Percentiles rank a stretch among this genome's conserved stretches.
Evolutionary conservation across 2,797 vertebrate genomes (phyloP).

Genomic region (Melanotaenia boesemani): DNA sequence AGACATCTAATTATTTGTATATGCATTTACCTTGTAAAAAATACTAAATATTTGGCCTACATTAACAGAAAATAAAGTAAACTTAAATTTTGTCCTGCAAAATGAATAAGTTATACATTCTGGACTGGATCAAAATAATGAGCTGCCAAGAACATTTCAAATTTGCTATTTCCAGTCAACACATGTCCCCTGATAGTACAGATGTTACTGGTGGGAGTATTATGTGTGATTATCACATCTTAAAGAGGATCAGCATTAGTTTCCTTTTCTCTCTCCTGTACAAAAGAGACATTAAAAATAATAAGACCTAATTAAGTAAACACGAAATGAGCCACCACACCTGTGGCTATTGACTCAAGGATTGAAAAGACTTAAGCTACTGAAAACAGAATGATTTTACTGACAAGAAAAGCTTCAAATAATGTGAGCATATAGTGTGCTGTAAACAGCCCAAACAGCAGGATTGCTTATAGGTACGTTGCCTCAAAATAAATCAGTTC

Average conservation of each 20-base stretch:
- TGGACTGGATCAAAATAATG: neutral
- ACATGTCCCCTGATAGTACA: conserved; percentile 7
- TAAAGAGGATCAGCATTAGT: conserved; percentile 5
- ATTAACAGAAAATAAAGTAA: neutral
- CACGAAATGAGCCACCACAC: conserved; percentile 12
- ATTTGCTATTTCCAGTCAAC: neutral
- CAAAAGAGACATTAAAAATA: conserved; percentile 2
- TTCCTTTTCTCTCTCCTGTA: neutral
- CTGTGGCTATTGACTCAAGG: neutral
- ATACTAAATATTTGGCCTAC: no score
- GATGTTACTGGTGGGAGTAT: conserved; percentile 6
- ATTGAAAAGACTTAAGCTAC: neutral
- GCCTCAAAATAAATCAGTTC: neutral
- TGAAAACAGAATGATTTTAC: no score
- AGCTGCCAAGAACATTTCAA: neutral
- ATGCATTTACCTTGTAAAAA: no score
- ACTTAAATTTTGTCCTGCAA: neutral
- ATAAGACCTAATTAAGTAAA: neutral
- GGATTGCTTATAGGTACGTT: neutral
- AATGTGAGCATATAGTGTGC: neutral
- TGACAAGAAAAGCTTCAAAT: neutral
- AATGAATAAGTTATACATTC: neutral
- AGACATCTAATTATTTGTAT: no score
- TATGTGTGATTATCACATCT: conserved; percentile 24
- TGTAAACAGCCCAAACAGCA: no score